These are phyloP conservation scores for Pygocentrus nattereri DNA, from an alignment of 2,797 vertebrate genomes.

Conservation along the genomic window DNA sequence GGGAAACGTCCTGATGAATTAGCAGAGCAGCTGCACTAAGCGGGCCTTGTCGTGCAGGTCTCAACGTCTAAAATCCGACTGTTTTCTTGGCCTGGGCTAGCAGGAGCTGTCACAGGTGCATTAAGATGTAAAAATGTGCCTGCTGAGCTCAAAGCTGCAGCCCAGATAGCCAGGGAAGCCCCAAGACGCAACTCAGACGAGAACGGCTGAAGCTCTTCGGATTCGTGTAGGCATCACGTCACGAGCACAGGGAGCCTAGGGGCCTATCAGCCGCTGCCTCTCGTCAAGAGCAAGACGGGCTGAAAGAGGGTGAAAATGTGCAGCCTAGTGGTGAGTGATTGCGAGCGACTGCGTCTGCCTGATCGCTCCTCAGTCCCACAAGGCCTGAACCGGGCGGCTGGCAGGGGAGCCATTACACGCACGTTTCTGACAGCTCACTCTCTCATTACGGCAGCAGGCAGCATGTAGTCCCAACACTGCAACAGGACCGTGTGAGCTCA, in stretches of 20 bases:
- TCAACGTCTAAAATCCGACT: background rate
- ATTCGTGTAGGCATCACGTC: background rate
- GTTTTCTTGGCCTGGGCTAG: slow-evolving; percentile 40
- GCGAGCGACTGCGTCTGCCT: slow-evolving; percentile 46
- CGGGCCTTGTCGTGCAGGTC: slow-evolving; percentile 13
- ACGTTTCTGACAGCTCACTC: slow-evolving; percentile 81
- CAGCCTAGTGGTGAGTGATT: slow-evolving; percentile 43
- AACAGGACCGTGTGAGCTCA: slow-evolving; percentile 25
- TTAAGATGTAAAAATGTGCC: slow-evolving; percentile 37
- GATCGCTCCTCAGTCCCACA: slow-evolving; percentile 68
- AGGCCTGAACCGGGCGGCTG: slow-evolving; percentile 77
- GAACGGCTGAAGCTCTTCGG: background rate
- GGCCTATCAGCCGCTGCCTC: slow-evolving; percentile 45
- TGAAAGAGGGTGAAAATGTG: slow-evolving; percentile 31
- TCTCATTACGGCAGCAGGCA: slow-evolving; percentile 78
- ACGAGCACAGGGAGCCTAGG: slow-evolving; percentile 43
- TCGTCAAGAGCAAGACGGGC: slow-evolving; percentile 52
- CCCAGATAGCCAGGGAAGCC: background rate
- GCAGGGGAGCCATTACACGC: slow-evolving; percentile 81
- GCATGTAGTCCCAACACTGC: slow-evolving; percentile 52
- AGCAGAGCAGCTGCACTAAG: slow-evolving; percentile 2
- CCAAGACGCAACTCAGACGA: background rate
- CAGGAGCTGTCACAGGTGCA: slow-evolving; percentile 41
- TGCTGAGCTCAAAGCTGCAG: slow-evolving; percentile 14
- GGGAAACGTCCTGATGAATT: slow-evolving; percentile 46